Conservation (phyloP, 2,888 invertebrate species). For the Alviniconcha strummeri region DNA sequence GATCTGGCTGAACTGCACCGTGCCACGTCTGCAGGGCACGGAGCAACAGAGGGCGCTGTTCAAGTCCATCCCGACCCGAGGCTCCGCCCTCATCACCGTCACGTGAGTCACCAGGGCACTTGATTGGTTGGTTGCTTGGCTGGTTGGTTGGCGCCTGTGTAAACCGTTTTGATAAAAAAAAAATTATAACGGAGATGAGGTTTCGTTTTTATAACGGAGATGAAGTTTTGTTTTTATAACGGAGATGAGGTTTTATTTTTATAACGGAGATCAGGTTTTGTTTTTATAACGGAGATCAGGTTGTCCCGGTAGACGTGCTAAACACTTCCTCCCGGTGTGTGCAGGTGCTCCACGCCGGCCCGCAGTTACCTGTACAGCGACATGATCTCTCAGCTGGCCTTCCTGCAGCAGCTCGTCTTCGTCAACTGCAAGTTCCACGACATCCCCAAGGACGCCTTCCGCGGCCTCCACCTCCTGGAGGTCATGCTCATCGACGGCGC, state of each 20-base stretch:
- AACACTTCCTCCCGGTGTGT: no score
- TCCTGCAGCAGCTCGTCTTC: slow-evolving; percentile 33
- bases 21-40: slow-evolving; percentile 13
- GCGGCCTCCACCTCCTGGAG: slow-evolving; percentile 37
- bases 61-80: slow-evolving; percentile 1
- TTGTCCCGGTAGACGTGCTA: no score
- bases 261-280: no score
- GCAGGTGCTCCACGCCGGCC: background rate
- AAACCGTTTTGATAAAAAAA: no score
- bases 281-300: no score
- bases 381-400: slow-evolving; percentile 36
- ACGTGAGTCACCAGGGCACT: background rate
- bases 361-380: slow-evolving; percentile 36
- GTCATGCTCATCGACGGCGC: slow-evolving; percentile 36
- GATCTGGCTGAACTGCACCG: slow-evolving; percentile 38
- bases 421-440: slow-evolving; percentile 38
- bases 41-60: slow-evolving; percentile 5
- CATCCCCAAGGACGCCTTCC: slow-evolving; percentile 37
- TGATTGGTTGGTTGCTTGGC: background rate
- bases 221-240: no score
- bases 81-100: slow-evolving; percentile 28
- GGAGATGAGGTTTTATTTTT: no score
- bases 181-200: no score
- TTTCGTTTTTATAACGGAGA: no score
- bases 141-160: no score